Evolutionary conservation across 2,888 invertebrate genomes (phyloP).

Genomic region (Glyphotaelius pellucidus): DNA sequence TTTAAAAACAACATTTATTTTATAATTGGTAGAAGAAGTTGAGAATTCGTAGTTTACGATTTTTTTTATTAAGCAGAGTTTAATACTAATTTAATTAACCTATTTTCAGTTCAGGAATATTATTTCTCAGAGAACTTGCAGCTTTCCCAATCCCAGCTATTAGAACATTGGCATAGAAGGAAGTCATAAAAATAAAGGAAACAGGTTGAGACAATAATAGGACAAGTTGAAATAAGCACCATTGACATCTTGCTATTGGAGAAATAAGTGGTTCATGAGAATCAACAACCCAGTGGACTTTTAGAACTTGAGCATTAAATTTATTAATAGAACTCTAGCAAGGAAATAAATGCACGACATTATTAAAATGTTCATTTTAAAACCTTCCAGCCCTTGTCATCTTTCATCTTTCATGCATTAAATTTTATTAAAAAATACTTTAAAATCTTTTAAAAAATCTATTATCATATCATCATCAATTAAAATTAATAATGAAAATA

Average conservation of each 20-base stretch:
- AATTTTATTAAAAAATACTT: too few relatives aligned
- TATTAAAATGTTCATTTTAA: too few relatives aligned
- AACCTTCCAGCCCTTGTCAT: too few relatives aligned
- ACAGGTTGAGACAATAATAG: constrained; percentile 49
- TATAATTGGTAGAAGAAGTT: neutral
- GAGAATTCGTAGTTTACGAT: too few relatives aligned
- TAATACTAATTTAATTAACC: neutral
- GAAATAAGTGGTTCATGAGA: neutral
- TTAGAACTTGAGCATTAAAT: neutral
- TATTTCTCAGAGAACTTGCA: neutral
- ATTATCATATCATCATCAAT: too few relatives aligned
- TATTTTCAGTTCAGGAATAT: neutral
- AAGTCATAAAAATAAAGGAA: constrained; percentile 42
- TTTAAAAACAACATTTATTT: too few relatives aligned
- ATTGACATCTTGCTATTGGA: constrained; percentile 39
- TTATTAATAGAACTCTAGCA: neutral
- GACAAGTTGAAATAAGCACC: constrained; percentile 37
- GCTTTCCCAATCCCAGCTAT: neutral
- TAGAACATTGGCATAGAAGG: neutral
- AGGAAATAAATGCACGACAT: neutral
- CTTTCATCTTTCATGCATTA: too few relatives aligned
- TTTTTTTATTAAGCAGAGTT: neutral
- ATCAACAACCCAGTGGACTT: constrained; percentile 10
- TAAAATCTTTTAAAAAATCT: too few relatives aligned
- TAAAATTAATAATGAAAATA: too few relatives aligned